Evolutionary conservation across 2,113 vertebrate genomes (phyloP).

Genomic region (Ceyx cyanopectus): DNA sequence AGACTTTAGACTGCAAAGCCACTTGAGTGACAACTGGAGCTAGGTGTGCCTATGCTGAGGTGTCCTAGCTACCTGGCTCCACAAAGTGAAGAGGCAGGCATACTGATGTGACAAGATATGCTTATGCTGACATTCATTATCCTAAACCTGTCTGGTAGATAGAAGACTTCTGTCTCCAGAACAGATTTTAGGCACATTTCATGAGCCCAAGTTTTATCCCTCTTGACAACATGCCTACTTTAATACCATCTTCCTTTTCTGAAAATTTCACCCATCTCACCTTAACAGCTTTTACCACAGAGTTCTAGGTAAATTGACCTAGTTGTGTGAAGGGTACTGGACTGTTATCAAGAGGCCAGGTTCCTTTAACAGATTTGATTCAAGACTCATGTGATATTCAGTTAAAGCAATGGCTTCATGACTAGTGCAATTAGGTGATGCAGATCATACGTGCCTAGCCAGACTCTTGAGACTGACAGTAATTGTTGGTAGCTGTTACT

Average conservation of each 20-base stretch:
- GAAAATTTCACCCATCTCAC: not conserved
- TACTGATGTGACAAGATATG: not conserved
- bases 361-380: not conserved
- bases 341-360: not conserved
- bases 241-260: not conserved
- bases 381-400: not conserved
- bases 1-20: not conserved
- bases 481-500: not conserved
- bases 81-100: not conserved
- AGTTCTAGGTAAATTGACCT: not conserved
- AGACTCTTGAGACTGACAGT: not conserved
- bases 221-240: not conserved
- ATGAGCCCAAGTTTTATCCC: constrained; percentile 22
- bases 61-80: accelerated
- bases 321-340: not conserved
- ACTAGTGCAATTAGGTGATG: not conserved
- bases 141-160: not conserved
- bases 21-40: not conserved
- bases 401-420: not conserved
- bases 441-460: not conserved
- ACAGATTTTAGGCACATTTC: not conserved
- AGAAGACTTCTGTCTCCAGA: not conserved
- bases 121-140: not conserved
- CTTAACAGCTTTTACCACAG: not conserved
- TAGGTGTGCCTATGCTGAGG: not conserved